Conservation (phyloP, 1,140 invertebrate species). For the Arctopsyche grandis region DNA sequence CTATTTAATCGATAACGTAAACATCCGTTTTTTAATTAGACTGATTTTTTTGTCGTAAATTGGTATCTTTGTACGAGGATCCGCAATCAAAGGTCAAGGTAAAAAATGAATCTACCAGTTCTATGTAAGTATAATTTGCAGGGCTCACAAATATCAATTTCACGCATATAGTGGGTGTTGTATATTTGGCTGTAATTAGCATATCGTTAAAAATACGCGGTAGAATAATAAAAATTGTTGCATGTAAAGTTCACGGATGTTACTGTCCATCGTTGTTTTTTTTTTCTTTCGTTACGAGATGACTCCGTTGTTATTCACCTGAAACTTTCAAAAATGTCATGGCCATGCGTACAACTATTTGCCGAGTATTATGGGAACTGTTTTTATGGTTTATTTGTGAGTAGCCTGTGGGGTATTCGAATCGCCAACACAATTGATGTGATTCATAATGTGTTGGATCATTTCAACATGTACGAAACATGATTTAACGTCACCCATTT, state of each 20-base stretch:
- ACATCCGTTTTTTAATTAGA: background rate
- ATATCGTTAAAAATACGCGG: background rate
- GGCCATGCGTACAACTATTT: conserved; percentile 13
- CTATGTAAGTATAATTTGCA: background rate
- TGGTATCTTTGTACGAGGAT: background rate
- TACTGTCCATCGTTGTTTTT: background rate
- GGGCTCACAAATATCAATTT: background rate
- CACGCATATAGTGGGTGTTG: background rate
- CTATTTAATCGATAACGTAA: background rate
- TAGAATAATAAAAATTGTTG: no score
- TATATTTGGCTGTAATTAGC: background rate
- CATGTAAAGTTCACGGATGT: conserved; percentile 36
- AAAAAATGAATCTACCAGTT: background rate
- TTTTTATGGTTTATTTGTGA: conserved; percentile 11
- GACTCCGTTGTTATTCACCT: conserved; percentile 18
- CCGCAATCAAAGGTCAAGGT: background rate
- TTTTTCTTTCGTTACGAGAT: background rate
- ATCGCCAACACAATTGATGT: conserved; percentile 23
- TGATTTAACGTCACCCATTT: no score
- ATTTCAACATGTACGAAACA: background rate
- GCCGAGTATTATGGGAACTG: conserved; percentile 13
- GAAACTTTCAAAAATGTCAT: conserved; percentile 40
- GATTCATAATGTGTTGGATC: conserved; percentile 4
- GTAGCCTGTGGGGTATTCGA: conserved; percentile 8
- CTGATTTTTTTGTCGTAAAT: background rate